These are phyloP conservation scores for Epizoanthus stellaris DNA, from an alignment of 92 coral and sea anemone genomes.

Conservation along the genomic window DNA sequence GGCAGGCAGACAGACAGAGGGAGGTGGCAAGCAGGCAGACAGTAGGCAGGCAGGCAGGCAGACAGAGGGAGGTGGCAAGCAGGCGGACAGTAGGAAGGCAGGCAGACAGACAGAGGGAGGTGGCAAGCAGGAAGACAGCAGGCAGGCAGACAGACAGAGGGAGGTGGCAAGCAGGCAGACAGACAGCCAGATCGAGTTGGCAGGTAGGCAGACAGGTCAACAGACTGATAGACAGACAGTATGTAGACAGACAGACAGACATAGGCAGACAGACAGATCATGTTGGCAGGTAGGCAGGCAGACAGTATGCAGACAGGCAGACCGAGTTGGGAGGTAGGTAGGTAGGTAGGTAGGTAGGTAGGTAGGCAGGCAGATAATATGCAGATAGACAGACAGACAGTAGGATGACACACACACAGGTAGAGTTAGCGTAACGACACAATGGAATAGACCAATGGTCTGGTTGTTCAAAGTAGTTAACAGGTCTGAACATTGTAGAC, in stretches of 20 bases:
- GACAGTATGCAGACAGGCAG: background rate
- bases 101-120: background rate
- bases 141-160: background rate
- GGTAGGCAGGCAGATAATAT: background rate
- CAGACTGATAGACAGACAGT: no score
- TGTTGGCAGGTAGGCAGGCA: background rate
- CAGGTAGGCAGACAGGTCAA: no score
- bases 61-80: no score
- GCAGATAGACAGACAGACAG: background rate
- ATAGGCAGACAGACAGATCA: background rate
- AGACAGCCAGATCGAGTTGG: no score
- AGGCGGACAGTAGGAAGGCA: background rate
- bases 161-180: no score
- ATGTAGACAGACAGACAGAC: background rate
- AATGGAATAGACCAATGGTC: no score
- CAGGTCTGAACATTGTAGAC: no score
- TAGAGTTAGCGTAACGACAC: no score
- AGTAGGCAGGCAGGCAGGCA: no score
- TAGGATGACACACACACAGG: no score
- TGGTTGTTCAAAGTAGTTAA: no score
- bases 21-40: no score
- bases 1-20: background rate
- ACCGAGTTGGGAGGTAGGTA: background rate
- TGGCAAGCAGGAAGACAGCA: background rate
- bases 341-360: background rate